A percentile compares a stretch with the other conserved stretches of the same genome.
These are phyloP conservation scores for Psix sp. DNA, from an alignment of 1,140 invertebrate species.

Conservation along the genomic window DNA sequence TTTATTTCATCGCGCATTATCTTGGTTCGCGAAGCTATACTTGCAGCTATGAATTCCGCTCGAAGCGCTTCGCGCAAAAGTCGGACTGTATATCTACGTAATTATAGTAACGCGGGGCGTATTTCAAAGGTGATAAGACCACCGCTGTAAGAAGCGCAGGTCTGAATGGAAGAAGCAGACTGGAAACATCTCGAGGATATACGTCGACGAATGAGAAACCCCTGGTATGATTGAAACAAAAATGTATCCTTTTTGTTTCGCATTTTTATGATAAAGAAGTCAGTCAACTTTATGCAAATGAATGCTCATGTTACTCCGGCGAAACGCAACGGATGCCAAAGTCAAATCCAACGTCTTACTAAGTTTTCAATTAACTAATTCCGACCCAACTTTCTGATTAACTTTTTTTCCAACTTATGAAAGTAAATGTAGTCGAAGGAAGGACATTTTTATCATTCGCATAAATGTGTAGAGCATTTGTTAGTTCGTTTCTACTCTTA, in stretches of 20 bases:
- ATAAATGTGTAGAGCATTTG: too few species aligned
- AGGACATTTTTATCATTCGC: too few species aligned
- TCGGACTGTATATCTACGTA: slow-evolving; percentile 35
- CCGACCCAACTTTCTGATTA: too few species aligned
- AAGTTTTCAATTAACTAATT: too few species aligned
- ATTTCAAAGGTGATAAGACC: slow-evolving; percentile 46
- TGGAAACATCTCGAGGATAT: slow-evolving; percentile 43
- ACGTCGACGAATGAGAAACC: slow-evolving; percentile 17
- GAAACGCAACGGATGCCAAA: too few species aligned
- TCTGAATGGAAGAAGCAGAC: slow-evolving; percentile 49
- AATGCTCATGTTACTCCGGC: not conserved
- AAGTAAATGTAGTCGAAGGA: too few species aligned
- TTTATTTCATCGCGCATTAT: slow-evolving; percentile 36
- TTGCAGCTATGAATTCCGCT: slow-evolving; percentile 23
- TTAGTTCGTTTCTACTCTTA: too few species aligned
- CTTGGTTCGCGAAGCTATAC: slow-evolving; percentile 13
- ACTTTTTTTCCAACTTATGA: too few species aligned
- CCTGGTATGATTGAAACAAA: slow-evolving; percentile 25
- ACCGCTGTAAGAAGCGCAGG: slow-evolving; percentile 27
- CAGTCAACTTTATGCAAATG: slow-evolving; percentile 4
- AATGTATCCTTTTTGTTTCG: slow-evolving; percentile 34
- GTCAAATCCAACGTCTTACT: too few species aligned
- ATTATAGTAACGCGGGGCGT: slow-evolving; percentile 38
- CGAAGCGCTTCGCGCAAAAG: slow-evolving; percentile 23
- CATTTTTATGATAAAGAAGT: not conserved